Base-by-base conservation (phyloP, 23 tunicate species). In the Ciona savignyi region DNA sequence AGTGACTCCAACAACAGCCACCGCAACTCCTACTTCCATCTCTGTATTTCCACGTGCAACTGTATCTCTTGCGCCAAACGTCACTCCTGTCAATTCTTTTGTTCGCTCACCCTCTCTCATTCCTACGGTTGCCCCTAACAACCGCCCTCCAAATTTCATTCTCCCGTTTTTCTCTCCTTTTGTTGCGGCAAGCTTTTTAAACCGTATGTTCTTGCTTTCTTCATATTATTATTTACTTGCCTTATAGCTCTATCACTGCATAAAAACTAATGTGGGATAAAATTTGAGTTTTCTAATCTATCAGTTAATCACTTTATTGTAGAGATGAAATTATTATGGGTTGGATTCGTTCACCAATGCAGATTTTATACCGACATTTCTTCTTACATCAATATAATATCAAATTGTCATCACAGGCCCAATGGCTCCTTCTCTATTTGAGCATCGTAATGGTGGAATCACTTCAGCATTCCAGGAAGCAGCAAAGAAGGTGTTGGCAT, bases 391-490 rank as follows among this genome's bases (percentile, higher is more conserved):
- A n/a, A n/a, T n/a, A n/a, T n/a, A n/a, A n/a, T n/a, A n/a, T n/a
- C n/a, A n/a, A n/a, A n/a, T n/a, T n/a, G n/a, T n/a, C n/a, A n/a
- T n/a, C n/a, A n/a, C n/a, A 68, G 72, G 72, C 35, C 72, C 35
- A 6, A 35, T 68, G 3, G 35, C 72, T 21, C 26, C 72, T 3
- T 4, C 26, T 23, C 23, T 68, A 35, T 27, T 68, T 6, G 72
- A 68, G 26, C 30, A 34, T 3, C 9, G 72, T 28, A 35, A 11
- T 3, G 11, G 76, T 9, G 48, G 35, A 9, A 31, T 60, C 51
- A 60, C 78, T 23, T n/a, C 72, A 23, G n/a, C 28, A 24, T 80
- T 69, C 21, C 86, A 81, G n/a, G 85, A 86, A 65, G 86, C 94
- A 0, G 80, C 85, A 0, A 75, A 78, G 51, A 80, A 79, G 71